Evolutionary conservation across 2,888 invertebrate genomes (phyloP).

Genomic region (Cotesia congregata): DNA sequence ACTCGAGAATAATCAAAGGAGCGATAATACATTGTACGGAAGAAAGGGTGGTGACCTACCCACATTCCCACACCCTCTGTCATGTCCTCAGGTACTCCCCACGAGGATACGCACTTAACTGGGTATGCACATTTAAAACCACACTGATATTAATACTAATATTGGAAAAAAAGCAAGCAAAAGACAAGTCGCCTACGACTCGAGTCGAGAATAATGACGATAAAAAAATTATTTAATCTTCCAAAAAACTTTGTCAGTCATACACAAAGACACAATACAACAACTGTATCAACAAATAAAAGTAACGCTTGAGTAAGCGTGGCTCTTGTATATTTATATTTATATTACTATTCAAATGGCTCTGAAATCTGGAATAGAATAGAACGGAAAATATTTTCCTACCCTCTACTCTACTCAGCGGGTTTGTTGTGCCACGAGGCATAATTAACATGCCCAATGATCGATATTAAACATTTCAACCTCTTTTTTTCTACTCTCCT

Average conservation of each 20-base stretch:
- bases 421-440: conserved; percentile 32
- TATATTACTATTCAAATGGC: not conserved
- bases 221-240: not conserved
- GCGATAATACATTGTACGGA: conserved; percentile 14
- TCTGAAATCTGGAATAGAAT: not conserved
- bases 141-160: not conserved
- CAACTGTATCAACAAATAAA: not conserved
- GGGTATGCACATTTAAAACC: conserved; percentile 17
- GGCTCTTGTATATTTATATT: conserved; percentile 5
- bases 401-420: not conserved
- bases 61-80: not conserved
- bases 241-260: not conserved
- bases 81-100: conserved; percentile 4
- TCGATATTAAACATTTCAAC: conserved; percentile 36
- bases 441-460: conserved; percentile 44
- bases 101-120: conserved; percentile 22
- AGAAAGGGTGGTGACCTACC: conserved; percentile 11
- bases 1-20: conserved; percentile 18
- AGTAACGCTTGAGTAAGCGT: not conserved
- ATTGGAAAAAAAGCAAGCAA: not conserved
- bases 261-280: no score
- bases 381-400: not conserved
- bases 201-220: no score
- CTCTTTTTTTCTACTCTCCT: not conserved
- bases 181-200: no score